Conservation (phyloP, 2,797 vertebrate species). For the Capromys pilorides region DNA sequence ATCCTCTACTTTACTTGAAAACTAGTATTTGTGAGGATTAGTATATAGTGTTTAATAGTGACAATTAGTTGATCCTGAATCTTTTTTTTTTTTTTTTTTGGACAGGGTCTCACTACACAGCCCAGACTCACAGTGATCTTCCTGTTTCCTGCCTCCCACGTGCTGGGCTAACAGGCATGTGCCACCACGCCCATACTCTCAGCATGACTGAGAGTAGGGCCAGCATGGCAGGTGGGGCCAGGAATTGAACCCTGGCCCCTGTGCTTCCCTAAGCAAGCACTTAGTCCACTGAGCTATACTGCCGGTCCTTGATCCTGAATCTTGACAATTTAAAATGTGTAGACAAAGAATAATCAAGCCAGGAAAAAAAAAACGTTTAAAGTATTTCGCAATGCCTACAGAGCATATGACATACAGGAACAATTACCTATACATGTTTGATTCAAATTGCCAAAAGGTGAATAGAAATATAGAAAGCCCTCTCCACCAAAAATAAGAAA, state of each 20-base stretch:
- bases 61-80: conserved; percentile 21
- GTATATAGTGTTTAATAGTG: not conserved
- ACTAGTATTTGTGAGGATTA: not conserved
- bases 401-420: not conserved
- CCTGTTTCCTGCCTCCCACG: too few relatives aligned
- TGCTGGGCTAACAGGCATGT: too few relatives aligned
- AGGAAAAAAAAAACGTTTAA: not conserved
- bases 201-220: too few relatives aligned
- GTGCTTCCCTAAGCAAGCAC: too few relatives aligned
- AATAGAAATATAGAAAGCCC: not conserved
- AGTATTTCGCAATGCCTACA: not conserved
- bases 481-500: not conserved
- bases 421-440: not conserved
- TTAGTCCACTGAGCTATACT: too few relatives aligned
- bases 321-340: not conserved
- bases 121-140: too few relatives aligned
- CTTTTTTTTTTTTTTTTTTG: not conserved
- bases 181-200: too few relatives aligned
- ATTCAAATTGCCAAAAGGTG: not conserved
- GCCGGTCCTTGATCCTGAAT: not conserved
- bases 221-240: too few relatives aligned
- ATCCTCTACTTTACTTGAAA: conserved; percentile 4
- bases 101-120: too few relatives aligned
- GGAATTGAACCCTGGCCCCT: too few relatives aligned
- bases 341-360: not conserved